A percentile compares a stretch with the other conserved stretches of the same genome.
Evolutionary conservation across 2,797 vertebrate species (phyloP).

Genomic region (Coluber constrictor): DNA sequence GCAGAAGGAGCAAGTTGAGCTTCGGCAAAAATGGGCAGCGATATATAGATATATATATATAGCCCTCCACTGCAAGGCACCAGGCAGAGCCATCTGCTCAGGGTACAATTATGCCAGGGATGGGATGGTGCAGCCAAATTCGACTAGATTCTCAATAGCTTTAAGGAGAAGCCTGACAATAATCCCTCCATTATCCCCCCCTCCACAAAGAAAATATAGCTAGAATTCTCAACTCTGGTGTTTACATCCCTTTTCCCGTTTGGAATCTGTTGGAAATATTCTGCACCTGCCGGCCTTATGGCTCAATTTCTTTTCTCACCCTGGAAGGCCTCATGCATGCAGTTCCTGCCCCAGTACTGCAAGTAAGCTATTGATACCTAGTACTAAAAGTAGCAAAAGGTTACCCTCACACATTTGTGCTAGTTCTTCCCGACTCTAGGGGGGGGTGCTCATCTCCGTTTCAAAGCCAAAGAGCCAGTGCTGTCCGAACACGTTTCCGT

Average conservation of each 20-base stretch:
- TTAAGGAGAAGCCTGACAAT: not conserved
- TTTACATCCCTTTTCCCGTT: not conserved
- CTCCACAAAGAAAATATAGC: not conserved
- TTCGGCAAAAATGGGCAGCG: not conserved
- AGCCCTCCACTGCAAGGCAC: conserved; percentile 6
- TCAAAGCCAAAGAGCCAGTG: too few relatives aligned
- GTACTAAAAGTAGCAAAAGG: not conserved
- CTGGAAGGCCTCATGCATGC: not conserved
- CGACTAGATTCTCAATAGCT: not conserved
- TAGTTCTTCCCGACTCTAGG: too few relatives aligned
- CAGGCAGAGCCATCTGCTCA: conserved; percentile 24
- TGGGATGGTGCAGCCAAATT: not conserved
- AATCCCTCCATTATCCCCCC: not conserved
- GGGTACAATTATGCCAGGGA: not conserved
- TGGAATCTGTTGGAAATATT: not conserved
- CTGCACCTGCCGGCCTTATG: not conserved
- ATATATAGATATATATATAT: not conserved
- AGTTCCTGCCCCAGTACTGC: not conserved
- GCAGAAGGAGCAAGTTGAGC: not conserved
- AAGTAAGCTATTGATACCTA: not conserved
- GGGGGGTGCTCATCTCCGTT: too few relatives aligned
- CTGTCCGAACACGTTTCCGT: too few relatives aligned
- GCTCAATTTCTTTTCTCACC: not conserved
- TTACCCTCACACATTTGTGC: too few relatives aligned
- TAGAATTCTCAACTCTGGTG: not conserved